A percentile compares a stretch with the other conserved stretches of the same genome.
phyloP scores from a whole-genome alignment of 1,140 invertebrate species.

The Galleria mellonella region DNA sequence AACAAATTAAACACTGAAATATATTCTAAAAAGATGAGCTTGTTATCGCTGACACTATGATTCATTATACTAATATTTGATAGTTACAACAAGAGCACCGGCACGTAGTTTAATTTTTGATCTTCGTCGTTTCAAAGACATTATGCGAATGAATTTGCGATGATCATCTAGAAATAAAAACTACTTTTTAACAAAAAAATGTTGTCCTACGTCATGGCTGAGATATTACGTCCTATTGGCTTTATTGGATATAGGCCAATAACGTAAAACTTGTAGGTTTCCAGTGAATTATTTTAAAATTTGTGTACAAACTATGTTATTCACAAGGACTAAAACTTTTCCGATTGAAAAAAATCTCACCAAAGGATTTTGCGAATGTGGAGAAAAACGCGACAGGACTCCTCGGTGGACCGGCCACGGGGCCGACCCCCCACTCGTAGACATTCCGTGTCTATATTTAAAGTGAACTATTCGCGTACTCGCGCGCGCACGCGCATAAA shows the following conservation, averaged over 20 bases:
- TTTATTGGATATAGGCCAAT: conserved; percentile 70
- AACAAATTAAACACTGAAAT: conserved; percentile 3
- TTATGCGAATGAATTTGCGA: conserved; percentile 28
- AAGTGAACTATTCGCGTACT: conserved; percentile 61
- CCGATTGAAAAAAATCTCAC: conserved; percentile 44
- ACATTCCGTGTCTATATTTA: conserved; percentile 69
- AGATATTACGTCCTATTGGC: conserved; percentile 47
- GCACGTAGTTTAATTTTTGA: conserved; percentile 56
- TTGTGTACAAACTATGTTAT: conserved; percentile 54
- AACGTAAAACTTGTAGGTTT: conserved; percentile 46
- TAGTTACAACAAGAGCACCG: conserved; percentile 50
- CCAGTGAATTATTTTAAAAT: conserved; percentile 52
- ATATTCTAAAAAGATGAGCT: conserved; percentile 13
- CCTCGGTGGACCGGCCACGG: conserved; percentile 82
- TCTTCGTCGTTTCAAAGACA: conserved; percentile 53
- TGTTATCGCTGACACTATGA: conserved; percentile 32
- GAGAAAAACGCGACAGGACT: conserved; percentile 74
- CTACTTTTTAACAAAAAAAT: conserved; percentile 50
- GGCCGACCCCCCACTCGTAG: conserved; percentile 74
- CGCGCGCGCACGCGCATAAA: conserved; percentile 61
- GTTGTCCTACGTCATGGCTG: conserved; percentile 50
- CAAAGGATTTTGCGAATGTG: conserved; percentile 62
- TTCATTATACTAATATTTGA: conserved; percentile 45
- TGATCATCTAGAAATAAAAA: conserved; percentile 40
- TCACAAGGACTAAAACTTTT: conserved; percentile 35